These are phyloP conservation scores for Chloropsis hardwickii DNA, from an alignment of 2,113 vertebrate species.

Conservation along the genomic window DNA sequence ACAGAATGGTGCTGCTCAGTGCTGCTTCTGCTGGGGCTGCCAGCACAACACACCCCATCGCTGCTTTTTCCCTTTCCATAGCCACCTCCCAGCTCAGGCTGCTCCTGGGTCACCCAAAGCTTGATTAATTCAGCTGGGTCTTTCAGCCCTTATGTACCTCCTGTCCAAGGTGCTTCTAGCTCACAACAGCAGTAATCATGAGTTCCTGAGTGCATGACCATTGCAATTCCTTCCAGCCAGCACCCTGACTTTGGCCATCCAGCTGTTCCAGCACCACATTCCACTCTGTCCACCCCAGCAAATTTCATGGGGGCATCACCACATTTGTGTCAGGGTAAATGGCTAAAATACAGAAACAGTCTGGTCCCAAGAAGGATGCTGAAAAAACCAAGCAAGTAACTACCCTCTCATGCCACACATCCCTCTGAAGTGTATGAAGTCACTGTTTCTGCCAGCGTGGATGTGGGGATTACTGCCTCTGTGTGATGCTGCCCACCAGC, in stretches of 20 bases:
- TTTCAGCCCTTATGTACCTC: not conserved
- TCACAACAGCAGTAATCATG: not conserved
- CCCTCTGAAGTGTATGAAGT: not conserved
- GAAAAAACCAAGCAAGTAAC: not conserved
- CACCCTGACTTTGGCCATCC: not conserved
- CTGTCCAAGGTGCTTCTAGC: not conserved
- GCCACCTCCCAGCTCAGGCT: not conserved
- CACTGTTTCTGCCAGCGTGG: accelerated
- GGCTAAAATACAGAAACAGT: not conserved
- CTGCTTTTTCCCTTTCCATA: not conserved
- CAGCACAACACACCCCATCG: not conserved
- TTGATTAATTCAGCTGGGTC: not conserved
- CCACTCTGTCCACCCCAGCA: not conserved
- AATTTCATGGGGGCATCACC: not conserved
- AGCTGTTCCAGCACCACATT: not conserved
- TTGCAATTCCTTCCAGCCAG: not conserved
- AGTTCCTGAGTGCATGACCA: not conserved
- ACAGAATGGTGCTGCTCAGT: not conserved
- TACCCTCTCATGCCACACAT: not conserved
- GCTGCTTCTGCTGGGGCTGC: not conserved
- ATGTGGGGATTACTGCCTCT: not conserved
- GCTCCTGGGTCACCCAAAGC: not conserved
- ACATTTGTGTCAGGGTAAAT: not conserved
- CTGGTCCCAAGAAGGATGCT: not conserved
- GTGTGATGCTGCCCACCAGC: not conserved